phyloP scores from a whole-genome alignment of 2,888 invertebrate species.

The Drosophila dives region DNA sequence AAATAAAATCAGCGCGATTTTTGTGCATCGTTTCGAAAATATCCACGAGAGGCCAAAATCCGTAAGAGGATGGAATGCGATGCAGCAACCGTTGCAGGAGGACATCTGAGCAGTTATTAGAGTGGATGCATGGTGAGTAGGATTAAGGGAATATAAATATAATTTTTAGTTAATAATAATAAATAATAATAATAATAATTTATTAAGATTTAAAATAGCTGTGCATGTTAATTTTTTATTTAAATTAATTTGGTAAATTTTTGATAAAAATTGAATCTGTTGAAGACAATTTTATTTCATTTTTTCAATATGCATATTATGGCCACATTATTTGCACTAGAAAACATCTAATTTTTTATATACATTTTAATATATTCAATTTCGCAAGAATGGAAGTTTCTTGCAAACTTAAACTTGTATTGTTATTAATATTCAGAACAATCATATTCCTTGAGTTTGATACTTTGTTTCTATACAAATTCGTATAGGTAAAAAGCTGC shows the following conservation, averaged over 20 bases:
- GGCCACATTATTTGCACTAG: neutral
- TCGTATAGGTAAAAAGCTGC: no score
- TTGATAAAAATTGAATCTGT: rapidly evolving
- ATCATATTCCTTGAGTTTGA: neutral
- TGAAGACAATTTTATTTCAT: neutral
- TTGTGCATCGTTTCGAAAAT: conserved; percentile 20
- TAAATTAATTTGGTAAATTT: neutral
- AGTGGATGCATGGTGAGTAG: conserved; percentile 36
- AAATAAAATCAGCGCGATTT: conserved; percentile 28
- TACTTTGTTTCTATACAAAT: rapidly evolving
- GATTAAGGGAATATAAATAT: neutral
- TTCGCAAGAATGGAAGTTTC: no score
- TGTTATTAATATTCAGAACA: neutral
- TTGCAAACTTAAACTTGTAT: no score
- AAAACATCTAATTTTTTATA: neutral
- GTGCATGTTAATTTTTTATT: neutral
- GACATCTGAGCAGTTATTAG: conserved; percentile 31
- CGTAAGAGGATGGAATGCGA: conserved; percentile 5
- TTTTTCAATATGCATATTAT: neutral
- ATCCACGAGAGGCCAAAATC: neutral
- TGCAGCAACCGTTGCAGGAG: conserved; percentile 20
- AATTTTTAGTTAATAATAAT: no score
- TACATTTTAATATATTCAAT: neutral
- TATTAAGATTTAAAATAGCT: neutral
- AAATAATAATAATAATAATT: no score